Evolutionary conservation across 1,140 invertebrate species (phyloP), one percentile per base, ranked within the genome.

Genomic region (Conopomorpha cramerella): DNA sequence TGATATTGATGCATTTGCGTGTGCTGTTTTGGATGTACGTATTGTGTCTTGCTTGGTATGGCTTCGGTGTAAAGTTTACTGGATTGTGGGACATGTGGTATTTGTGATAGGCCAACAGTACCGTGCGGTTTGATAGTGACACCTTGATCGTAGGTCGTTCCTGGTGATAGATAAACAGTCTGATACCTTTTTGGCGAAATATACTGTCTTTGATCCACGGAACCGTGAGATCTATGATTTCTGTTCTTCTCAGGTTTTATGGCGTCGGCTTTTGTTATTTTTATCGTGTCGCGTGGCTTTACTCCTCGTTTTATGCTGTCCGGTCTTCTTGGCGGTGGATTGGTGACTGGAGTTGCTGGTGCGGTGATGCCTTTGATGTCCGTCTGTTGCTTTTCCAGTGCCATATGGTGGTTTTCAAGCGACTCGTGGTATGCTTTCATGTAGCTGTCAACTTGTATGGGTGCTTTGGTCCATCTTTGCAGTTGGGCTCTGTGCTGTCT

Each of bases 381-480:
- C 1, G 60, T 34, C 35, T 76, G 66, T 47, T 68, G 64, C 33
- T 60, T 52, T 55, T 78, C 76, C 27, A 70, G 23, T 12, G 62
- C 73, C 16, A 66, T 36, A 29, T 77, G 76, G 39, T 74, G 70
- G 29, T 44, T 65, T 43, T 79, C 76, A 43, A 77, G 73, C 8
- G 62, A 61, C 32, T 77, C 72, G 10, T 70, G 66, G 29, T 77
- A 74, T 3, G 72, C 67, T 63, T 59, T 66, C 59, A 79, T 67
- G 38, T 77, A 77, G 34, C 65, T 77, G 23, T 78, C 67, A 3
- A 57, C 41, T 28, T 60, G 43, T 31, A 35, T 49, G 0, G 65
- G 65, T 14, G 47, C 48, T 38, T 63, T 55, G 0, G 42, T 51
- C 57, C 60, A 60, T 43, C 66, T 60, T 41, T 68, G 65, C 3